phyloP scores from a whole-genome alignment of 2,113 vertebrate species.

The Antigone vipio region DNA sequence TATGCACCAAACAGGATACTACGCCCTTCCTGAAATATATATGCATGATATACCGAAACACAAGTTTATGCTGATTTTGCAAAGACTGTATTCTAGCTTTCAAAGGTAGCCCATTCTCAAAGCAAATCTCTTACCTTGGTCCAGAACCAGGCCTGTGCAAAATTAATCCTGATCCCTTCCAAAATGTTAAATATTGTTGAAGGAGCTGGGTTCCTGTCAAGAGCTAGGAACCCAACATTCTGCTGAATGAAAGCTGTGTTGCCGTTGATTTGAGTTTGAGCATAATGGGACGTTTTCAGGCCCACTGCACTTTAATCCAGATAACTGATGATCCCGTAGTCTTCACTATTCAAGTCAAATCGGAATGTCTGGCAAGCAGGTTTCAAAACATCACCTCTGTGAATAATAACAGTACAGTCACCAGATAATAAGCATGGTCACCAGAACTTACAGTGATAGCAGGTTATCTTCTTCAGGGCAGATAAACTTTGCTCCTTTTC shows the following conservation, averaged over 20 bases:
- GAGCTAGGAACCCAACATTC: neutral
- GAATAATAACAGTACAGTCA: neutral
- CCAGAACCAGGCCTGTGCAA: neutral
- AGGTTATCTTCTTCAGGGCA: neutral
- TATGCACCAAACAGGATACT: neutral
- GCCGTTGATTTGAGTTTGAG: neutral
- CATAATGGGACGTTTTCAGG: neutral
- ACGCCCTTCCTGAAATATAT: neutral
- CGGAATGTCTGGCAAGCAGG: neutral
- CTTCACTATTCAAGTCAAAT: neutral
- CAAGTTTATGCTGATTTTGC: neutral
- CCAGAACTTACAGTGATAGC: neutral
- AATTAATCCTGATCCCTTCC: neutral
- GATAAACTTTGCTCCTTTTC: neutral
- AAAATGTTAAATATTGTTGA: neutral
- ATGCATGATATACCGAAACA: neutral
- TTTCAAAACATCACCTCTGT: neutral
- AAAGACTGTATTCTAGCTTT: neutral
- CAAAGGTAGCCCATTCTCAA: neutral
- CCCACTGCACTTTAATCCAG: neutral
- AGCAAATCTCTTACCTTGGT: neutral
- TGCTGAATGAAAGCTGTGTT: neutral
- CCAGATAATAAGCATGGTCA: neutral
- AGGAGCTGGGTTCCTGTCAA: neutral
- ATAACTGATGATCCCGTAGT: neutral